Evolutionary conservation across 2,113 vertebrate genomes (phyloP), one percentile per base, ranked within the genome.

Genomic region (Dasypus novemcinctus): DNA sequence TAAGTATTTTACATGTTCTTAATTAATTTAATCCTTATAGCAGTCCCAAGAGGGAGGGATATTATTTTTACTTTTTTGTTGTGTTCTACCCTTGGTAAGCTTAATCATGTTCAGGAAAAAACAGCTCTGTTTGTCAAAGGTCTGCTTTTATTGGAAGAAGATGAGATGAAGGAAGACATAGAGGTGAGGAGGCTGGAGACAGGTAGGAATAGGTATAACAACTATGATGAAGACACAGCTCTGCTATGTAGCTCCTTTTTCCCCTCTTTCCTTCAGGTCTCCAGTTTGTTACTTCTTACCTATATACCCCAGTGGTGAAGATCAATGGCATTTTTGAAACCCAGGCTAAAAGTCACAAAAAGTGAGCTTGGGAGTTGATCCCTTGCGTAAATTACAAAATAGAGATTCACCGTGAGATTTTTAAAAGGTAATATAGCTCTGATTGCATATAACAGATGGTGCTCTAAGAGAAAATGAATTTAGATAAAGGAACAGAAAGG

Each of bases 391-490:
- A 91, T 49, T 74, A 2, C 29, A 93, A 93, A 78, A 21, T 36
- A 59, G 46, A 82, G 52, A 54, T 61, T 87, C 17, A 23, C 54
- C 21, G 21, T 69, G 31, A 86, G 61, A 25, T 63, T 27, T 41
- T 4, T 81, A 36, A 87, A 72, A 54, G 31, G 29, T 52, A 41
- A 64, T 25, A 69, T 4, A 41, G 6, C 23, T 92, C 21, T 11
- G 85, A 21, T 25, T 36, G 8, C 12, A 38, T 74, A 33, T 81
- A 90, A 23, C 68, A 93, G 69, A 68, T 93, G 41, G 61, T 25
- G 71, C 93, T 54, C 74, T 79, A 78, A 27, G 72, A 97, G 15
- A 74, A 90, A 92, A 76, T 92, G 14, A 81, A 91, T 87, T 68
- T 91, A 80, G 46, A 95, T 23, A 69, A 18, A 27, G 31, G 29